Base-by-base conservation (phyloP, 2,797 vertebrate species). In the Synanceia verrucosa region DNA sequence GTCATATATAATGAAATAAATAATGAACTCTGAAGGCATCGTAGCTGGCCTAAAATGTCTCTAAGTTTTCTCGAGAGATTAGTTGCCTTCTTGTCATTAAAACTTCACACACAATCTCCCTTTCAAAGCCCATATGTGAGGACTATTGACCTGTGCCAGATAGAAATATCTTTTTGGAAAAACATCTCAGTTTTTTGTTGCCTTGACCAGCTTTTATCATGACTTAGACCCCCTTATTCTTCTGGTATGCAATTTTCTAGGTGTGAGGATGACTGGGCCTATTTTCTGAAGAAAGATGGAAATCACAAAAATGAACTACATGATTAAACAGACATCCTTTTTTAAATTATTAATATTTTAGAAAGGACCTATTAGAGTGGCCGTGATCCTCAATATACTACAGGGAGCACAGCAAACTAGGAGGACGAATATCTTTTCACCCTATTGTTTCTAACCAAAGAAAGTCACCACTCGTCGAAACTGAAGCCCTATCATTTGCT, bases 381-480 rank as follows among this genome's bases (percentile, higher is more conserved):
- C 9, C 24, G 58, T 37, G 33, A 47, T 69, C 24, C 4, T 70
- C 34, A 14, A 18, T 10, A 52, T 71, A 50, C 56, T 62, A 46
- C 77, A 83, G 65, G 62, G 60, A 82, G 47, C 28, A 26, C 58
- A 58, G 62, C 21, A 37, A 53, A 67, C 41, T 23, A 70, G 52
- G 52, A 72, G 21, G 48, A 52, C 46, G 63, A 51, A 18, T 59
- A 69, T 62, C 34, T 70, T 73, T 62, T 76, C 24, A 62, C 24
- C 16, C 21, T 31, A 48, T 79, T 74, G 51, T 79, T 85, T 84
- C 6, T 70, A 84, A 76, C 87, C 66, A 84, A 84, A 86, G 83
- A 88, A 80, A 66, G 67, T 66, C 46, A 72, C 52, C 9, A 47
- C 41, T 73, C 43, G 58, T 50, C 26, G 65, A 69, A 65, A 75